Conservation (phyloP, 2,888 invertebrate species). For the Copidosoma aretas region DNA sequence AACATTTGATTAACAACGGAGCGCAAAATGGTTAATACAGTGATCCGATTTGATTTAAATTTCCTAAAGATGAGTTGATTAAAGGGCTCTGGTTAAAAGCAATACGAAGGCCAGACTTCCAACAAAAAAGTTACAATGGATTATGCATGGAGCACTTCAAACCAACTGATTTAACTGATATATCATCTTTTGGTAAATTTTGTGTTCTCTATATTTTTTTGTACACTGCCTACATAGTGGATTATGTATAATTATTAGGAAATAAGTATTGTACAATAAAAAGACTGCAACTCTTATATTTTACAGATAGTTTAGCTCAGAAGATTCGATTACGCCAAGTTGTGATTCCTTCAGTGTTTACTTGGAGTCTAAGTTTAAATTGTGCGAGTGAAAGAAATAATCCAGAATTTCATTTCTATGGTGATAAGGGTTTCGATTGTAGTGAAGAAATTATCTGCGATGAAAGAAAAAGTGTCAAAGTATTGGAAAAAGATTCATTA, state of each 20-base stretch:
- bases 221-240: background rate
- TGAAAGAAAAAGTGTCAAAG: background rate
- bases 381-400: background rate
- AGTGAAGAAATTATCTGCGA: background rate
- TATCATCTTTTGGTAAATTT: background rate
- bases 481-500: background rate
- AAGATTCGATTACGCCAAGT: background rate
- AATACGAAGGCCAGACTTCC: conserved; percentile 5
- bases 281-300: too few relatives aligned
- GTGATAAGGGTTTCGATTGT: too few relatives aligned
- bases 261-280: background rate
- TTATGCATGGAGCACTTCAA: background rate
- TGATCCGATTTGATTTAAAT: too few relatives aligned
- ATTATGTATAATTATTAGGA: background rate
- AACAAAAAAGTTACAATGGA: background rate
- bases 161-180: background rate
- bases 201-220: background rate
- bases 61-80: too few relatives aligned
- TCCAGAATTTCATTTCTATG: background rate
- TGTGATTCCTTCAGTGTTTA: background rate
- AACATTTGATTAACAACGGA: too few relatives aligned
- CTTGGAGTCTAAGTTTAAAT: background rate
- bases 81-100: background rate
- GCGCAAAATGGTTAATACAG: too few relatives aligned
- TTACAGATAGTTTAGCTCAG: too few relatives aligned